Base-by-base conservation (phyloP, 1,140 invertebrate genomes). In the Drosophila suzukii region DNA sequence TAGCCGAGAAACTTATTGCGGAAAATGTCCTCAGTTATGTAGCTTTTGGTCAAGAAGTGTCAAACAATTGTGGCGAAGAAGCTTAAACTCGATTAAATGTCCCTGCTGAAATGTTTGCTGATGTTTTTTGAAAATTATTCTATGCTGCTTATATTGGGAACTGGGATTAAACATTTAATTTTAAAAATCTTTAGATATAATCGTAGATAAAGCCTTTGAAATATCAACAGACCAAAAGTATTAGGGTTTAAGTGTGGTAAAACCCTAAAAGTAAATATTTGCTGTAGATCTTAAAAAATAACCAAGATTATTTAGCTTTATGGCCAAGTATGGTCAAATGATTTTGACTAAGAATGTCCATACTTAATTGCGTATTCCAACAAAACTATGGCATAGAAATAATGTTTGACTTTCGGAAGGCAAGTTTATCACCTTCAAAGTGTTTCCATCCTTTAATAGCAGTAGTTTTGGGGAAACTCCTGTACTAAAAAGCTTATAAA, bases 401-500 rank as follows among this genome's bases (percentile, higher is more conserved):
- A 34, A 71, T 15, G 30, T 47, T 39, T 34, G 66, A 56, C 32
- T 49, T 71, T 62, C 15, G 38, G 8, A 53, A 17, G 34, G 34
- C 15, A 39, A 60, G 20, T 38, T 38, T 32, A 11, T 13, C 50
- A 57, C 43, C 53, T 34, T 41, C 17, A 15, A 65, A 24, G 47
- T 67, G 6, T 27, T 13, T 47, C 7, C n/a, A 65, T n/a, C 15
- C 41, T 44, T 11, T 56, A 17, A 44, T 15, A 57, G 53, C 34
- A 13, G 30, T 36, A 65, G 30, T 49, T 20, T 11, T 11, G 17
- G 32, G 17, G 24, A 15, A 30, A 34, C 8, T 24, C 12, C 6
- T 10, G n/a, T 41, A 41, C 34, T 17, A 39, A 43, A 81, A 86
- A 81, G 75, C 76, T 72, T 84, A 84, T 72, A 82, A 86, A 81